phyloP scores from a whole-genome alignment of 2,113 vertebrate species.

The Pleuronectes platessa region DNA sequence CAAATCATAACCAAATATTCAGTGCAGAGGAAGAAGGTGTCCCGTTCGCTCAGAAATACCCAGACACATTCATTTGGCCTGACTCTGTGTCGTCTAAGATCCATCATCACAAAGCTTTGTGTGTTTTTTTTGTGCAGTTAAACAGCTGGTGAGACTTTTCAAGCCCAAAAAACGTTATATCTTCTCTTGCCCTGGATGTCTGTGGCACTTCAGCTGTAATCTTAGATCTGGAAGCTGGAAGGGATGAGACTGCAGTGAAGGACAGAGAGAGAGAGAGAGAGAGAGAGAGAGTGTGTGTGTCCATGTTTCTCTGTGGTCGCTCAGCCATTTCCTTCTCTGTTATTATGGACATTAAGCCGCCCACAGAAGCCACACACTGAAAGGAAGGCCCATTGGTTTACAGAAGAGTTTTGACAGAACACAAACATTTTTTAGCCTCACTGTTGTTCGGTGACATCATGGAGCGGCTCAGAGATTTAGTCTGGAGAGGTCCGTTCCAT shows the following conservation, averaged over 20 bases:
- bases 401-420: constrained; percentile 23
- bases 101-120: not conserved
- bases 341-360: constrained; percentile 35
- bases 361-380: constrained; percentile 51
- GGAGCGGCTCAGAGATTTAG: constrained; percentile 8
- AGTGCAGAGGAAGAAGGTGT: constrained; percentile 3
- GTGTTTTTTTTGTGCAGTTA: not conserved
- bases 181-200: constrained; percentile 5
- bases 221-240: constrained; percentile 27
- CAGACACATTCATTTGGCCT: constrained; percentile 21
- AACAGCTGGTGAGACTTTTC: constrained; percentile 21
- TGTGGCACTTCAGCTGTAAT: constrained; percentile 30
- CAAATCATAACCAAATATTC: constrained; percentile 31
- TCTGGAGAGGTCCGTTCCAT: constrained; percentile 12
- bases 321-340: constrained; percentile 33
- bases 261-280: constrained; percentile 2
- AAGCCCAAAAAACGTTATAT: constrained; percentile 14
- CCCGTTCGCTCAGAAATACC: constrained; percentile 25
- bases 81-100: constrained; percentile 2
- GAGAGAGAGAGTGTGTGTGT: constrained; percentile 11
- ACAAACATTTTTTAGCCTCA: constrained; percentile 42
- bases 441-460: constrained; percentile 46
- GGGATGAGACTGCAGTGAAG: not conserved
- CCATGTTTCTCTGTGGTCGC: constrained; percentile 42
- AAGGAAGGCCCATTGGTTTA: constrained; percentile 35